Base-by-base conservation (phyloP, 2,113 vertebrate genomes). In the Dryoscopus gambensis region DNA sequence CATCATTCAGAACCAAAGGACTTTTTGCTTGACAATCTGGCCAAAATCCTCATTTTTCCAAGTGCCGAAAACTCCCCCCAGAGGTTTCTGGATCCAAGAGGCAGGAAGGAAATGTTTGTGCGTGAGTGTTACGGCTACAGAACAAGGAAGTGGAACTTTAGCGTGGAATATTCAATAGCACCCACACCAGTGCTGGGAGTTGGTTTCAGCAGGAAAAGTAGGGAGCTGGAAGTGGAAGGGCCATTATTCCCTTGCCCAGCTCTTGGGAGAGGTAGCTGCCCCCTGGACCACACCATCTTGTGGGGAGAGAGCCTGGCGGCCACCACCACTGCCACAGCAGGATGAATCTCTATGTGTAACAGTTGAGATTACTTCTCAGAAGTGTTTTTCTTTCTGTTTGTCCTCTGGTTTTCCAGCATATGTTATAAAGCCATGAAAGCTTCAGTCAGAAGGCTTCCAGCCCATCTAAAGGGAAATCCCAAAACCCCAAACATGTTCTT, bases 241-340 rank as follows among this genome's bases (percentile, higher is more conserved):
- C 35, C 42, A 57, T 22, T 14, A 50, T 27, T 68, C 62, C 31
- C 13, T 27, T 49, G 50, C 50, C 4, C 0, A 1, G 24, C 19
- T 56, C 30, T 30, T 50, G 31, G 24, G 60, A 67, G 60, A n/a
- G 16, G 35, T 22, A 76, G 62, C 25, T 1, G 1, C 25, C 37
- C 42, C 31, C 35, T 4, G 25, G 52, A 42, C 13, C 44, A 31
- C 44, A 67, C 7, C 21, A 35, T 5, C 42, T 0, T 20, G 7
- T 35, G 35, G 35, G 5, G 8, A 65, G n/a, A 56, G 23, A 35
- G 35, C 24, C 44, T 42, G 44, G 16, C 1, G 3, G 23, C 24
- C 50, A 65, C 35, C 50, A 40, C 24, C 0, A 1, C 42, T 56
- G 24, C 24, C 0, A 1, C 42, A 7, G 52, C 16, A 11, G 7